Evolutionary conservation across 2,888 invertebrate genomes (phyloP), one percentile per base, ranked within the genome.

Genomic region (Lasioglossum leucozonium): DNA sequence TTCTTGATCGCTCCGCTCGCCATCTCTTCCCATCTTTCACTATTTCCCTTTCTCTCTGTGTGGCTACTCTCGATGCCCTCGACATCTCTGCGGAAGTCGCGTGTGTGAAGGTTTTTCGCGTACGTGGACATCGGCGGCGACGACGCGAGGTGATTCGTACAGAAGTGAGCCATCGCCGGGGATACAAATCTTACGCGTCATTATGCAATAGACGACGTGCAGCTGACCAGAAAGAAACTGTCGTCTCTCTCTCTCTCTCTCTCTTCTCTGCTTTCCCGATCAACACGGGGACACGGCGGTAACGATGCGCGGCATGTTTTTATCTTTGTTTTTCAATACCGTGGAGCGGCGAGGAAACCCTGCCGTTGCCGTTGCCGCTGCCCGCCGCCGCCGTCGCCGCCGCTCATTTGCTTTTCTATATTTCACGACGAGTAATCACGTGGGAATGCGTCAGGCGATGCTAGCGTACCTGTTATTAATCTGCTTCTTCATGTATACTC

Each of bases 161-260:
- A 77, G 37, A 37, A 69, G 51, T 79, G 75, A 82, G 81, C 26
- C 77, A 81, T 86, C 73, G 62, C 81, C 79, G 89, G 84, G 85
- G 81, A 85, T 82, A 86, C 85, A 73, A 91, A 87, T 92, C 92
- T 92, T 92, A 90, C 92, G 92, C 93, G 93, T 93, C 93, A 94
- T 95, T 95, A 95, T 94, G 94, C 94, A 94, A 94, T 92, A 92
- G 90, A 91, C 78, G 90, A 91, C 78, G 81, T 78, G 86, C 89
- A 84, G 87, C 77, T 75, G 89, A 86, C 85, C 80, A 79, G 78
- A 85, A 76, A 83, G 81, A 77, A n/a, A 79, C 78, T 82, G 74
- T 67, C n/a, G n/a, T n/a, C n/a, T n/a, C n/a, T n/a, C n/a, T n/a
- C 2, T 34, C 2, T 34, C 34, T 34, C 34, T 34, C 34, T 67